phyloP scores from a whole-genome alignment of 2,113 vertebrate genomes.

The Grammomys surdaster region DNA sequence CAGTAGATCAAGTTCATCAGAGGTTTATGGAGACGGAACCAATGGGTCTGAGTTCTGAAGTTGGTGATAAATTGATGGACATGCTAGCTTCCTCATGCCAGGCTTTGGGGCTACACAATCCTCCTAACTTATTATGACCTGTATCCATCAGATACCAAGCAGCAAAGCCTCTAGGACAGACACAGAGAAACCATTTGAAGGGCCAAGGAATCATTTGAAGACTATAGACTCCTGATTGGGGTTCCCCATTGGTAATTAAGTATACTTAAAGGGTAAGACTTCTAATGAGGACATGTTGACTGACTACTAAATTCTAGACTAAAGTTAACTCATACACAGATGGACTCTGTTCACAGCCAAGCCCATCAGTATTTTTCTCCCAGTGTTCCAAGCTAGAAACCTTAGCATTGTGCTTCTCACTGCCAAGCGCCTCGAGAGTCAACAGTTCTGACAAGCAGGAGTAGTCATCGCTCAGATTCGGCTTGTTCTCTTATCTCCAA shows the following conservation, averaged over 20 bases:
- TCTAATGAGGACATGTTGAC: neutral
- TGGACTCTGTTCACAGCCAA: neutral
- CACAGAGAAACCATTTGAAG: neutral
- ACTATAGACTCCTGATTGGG: neutral
- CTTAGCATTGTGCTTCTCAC: neutral
- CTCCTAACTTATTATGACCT: neutral
- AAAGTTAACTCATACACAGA: neutral
- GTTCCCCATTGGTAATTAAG: slow-evolving; percentile 4
- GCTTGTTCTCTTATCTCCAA: slow-evolving; percentile 23
- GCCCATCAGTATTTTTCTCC: neutral
- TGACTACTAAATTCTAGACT: slow-evolving; percentile 3
- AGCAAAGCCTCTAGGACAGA: neutral
- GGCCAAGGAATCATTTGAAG: slow-evolving; percentile 10
- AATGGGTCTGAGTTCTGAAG: neutral
- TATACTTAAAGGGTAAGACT: neutral
- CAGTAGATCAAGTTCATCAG: neutral
- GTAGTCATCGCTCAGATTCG: neutral
- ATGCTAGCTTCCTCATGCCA: neutral
- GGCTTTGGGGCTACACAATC: too few species aligned
- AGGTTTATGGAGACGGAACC: neutral
- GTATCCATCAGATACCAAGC: neutral
- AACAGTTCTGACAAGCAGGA: neutral
- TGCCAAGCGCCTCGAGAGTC: neutral
- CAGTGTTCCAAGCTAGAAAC: neutral
- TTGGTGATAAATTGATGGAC: neutral